A percentile compares a stretch with the other conserved stretches of the same genome.
Conservation (phyloP, 2,797 vertebrate genomes). For the Ciconia nigra region DNA sequence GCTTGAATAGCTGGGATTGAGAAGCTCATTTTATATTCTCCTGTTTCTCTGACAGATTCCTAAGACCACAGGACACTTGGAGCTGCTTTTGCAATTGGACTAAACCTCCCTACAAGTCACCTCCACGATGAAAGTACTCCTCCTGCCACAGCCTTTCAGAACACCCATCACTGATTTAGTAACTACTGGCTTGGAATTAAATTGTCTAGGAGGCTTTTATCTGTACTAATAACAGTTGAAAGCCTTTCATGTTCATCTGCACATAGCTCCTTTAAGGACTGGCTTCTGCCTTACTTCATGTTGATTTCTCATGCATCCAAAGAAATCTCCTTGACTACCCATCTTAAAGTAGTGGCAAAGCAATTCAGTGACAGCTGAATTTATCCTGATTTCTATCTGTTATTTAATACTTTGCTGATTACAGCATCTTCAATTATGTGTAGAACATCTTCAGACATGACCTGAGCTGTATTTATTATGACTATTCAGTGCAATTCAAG, state of each 20-base stretch:
- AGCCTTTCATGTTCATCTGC: neutral
- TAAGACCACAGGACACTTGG: neutral
- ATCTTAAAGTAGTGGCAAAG: neutral
- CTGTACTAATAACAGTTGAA: neutral
- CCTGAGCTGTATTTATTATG: neutral
- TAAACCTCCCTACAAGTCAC: neutral
- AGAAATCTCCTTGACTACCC: neutral
- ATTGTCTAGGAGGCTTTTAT: neutral
- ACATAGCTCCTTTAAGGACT: neutral
- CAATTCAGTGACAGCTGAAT: neutral
- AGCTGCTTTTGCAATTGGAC: neutral
- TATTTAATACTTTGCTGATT: neutral
- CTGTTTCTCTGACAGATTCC: neutral
- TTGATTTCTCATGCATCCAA: neutral
- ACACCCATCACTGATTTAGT: neutral
- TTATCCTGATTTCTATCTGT: neutral
- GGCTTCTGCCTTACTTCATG: neutral
- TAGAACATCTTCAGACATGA: neutral
- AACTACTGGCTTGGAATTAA: neutral
- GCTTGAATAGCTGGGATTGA: neutral
- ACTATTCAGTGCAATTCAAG: neutral
- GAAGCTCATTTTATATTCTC: neutral
- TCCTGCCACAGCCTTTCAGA: neutral
- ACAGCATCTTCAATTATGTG: neutral
- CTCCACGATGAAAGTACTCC: neutral